Evolutionary conservation across 2,797 vertebrate genomes (phyloP), one percentile per base, ranked within the genome.

Genomic region (Scleropages formosus): DNA sequence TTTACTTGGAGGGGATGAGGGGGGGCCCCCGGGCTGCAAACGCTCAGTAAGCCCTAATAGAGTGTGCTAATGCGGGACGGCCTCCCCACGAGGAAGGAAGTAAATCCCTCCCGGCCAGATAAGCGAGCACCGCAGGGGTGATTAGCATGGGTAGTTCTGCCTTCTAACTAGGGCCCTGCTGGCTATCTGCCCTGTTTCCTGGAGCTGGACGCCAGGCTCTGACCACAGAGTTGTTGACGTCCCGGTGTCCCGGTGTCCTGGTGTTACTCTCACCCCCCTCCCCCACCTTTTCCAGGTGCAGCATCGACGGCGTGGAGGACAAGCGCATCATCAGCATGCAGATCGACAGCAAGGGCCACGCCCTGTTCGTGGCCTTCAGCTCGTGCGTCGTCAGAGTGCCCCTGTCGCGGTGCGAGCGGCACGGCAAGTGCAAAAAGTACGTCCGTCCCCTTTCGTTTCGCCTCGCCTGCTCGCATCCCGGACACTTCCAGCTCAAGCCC

Each of bases 311-410:
- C 0, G 84, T 95, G 47, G 97, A 98, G 26, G 96, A 99, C 89
- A 98, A 95, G 78, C 93, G 95, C 79, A 98, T 99, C 20, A 78
- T 95, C 75, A 94, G 95, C 47, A 95, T 99, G 92, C 94, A 97
- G 87, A 93, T 98, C 18, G 97, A 99, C 89, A 91, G 89, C 84
- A 89, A 87, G 78, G 94, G 94, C 82, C 93, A 91, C 0, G 83
- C 92, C 12, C 87, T 99, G 74, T 98, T 93, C 6, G 90, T 98
- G 0, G 95, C 97, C 0, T 99, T 99, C 87, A 94, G 94, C 64
- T 98, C 95, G 78, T 99, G 97, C n/a, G 94, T 98, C 77, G 92
- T 99, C 39, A 95, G 93, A 83, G 94, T 98, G 76, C 96, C 97
- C 3, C 88, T 99, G 59, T 95, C 96, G 69, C 94, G 96, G 44